phyloP scores from a whole-genome alignment of 2,888 invertebrate genomes.

The Apantesis nais region DNA sequence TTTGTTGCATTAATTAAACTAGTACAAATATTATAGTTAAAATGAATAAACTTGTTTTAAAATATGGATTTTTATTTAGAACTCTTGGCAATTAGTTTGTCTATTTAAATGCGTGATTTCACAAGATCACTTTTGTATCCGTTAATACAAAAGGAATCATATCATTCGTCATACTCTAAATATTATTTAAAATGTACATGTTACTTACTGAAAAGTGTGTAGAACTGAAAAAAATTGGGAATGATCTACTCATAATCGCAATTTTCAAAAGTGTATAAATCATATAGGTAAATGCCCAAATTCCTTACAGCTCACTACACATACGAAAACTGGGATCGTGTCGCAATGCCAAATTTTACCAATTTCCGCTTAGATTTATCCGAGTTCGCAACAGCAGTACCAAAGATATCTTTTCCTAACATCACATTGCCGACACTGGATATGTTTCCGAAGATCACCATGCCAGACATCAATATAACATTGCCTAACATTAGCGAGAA shows the following conservation, averaged over 20 bases:
- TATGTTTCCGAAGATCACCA: conserved; percentile 53
- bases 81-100: neutral
- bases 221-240: neutral
- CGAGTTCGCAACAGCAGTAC: conserved; percentile 65
- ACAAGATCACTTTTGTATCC: neutral
- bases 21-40: neutral
- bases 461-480: conserved; percentile 68
- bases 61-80: neutral
- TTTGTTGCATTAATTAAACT: neutral
- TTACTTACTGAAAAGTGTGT: too few species aligned
- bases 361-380: conserved; percentile 75
- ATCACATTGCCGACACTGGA: conserved; percentile 62
- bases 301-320: conserved; percentile 82
- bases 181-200: too few species aligned
- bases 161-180: neutral
- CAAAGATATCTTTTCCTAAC: conserved; percentile 55
- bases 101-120: neutral
- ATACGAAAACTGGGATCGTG: conserved; percentile 76
- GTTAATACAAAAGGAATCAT: too few species aligned
- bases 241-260: neutral
- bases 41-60: neutral
- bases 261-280: neutral
- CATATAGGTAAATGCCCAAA: conserved; percentile 46
- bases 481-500: conserved; percentile 68
- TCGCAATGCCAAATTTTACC: conserved; percentile 78